These are phyloP conservation scores for Steinernema carpocapsae DNA, from an alignment of 2,888 invertebrate species.

Conservation along the genomic window DNA sequence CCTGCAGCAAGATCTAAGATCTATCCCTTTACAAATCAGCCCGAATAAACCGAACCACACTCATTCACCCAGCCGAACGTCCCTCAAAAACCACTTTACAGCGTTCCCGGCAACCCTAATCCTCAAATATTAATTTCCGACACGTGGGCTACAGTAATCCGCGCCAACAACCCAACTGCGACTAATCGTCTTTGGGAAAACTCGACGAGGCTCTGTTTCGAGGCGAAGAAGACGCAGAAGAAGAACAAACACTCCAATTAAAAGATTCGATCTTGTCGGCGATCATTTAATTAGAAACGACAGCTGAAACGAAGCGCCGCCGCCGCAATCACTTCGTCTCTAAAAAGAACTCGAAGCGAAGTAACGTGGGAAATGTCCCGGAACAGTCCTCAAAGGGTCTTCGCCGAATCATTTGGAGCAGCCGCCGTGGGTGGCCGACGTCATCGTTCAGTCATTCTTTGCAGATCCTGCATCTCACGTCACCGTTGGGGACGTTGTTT, in stretches of 20 bases:
- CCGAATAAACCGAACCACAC: too few relatives aligned
- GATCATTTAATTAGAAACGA: constrained; percentile 33
- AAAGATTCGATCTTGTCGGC: constrained; percentile 1
- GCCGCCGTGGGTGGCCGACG: constrained; percentile 18
- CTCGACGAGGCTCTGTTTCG: background rate
- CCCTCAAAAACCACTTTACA: too few relatives aligned
- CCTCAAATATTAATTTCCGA: too few relatives aligned
- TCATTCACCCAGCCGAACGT: too few relatives aligned
- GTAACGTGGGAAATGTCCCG: too few relatives aligned
- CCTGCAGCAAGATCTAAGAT: too few relatives aligned
- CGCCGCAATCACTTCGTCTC: background rate
- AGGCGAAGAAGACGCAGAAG: constrained; percentile 14
- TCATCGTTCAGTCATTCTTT: background rate
- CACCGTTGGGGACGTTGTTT: too few relatives aligned
- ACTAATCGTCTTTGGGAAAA: background rate
- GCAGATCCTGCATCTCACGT: too few relatives aligned
- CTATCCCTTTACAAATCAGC: too few relatives aligned
- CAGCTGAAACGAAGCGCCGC: constrained; percentile 4
- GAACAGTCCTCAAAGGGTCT: too few relatives aligned
- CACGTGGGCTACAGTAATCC: background rate
- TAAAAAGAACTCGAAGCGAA: background rate
- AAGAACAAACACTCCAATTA: constrained; percentile 33
- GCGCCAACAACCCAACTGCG: background rate
- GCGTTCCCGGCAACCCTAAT: too few relatives aligned
- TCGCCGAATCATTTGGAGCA: background rate